These are phyloP conservation scores for Notoglanidium macrostoma DNA, from an alignment of 2,797 vertebrate genomes.

Conservation along the genomic window DNA sequence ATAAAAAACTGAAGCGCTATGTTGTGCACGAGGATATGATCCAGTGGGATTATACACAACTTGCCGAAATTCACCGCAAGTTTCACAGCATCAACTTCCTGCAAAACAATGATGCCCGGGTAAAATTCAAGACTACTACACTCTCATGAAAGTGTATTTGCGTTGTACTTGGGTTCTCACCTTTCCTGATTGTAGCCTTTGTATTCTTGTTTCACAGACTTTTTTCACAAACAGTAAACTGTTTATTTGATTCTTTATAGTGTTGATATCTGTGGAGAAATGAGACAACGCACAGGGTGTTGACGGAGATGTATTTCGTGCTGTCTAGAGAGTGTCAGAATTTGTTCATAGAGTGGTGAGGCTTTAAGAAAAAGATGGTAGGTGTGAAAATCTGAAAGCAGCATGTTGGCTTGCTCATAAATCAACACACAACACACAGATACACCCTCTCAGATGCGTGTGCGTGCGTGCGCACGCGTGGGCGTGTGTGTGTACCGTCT, in stretches of 20 bases:
- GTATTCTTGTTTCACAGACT: conserved; percentile 98
- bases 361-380: neutral
- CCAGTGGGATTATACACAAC: conserved; percentile 95
- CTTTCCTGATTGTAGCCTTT: conserved; percentile 97
- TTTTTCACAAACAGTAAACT: conserved; percentile 99
- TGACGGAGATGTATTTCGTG: neutral
- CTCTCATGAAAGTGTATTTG: neutral
- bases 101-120: conserved; percentile 20
- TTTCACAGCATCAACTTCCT: conserved; percentile 98
- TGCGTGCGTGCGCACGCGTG: too few relatives aligned
- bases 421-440: neutral
- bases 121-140: neutral
- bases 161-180: conserved; percentile 73
- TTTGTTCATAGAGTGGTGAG: neutral
- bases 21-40: conserved; percentile 97
- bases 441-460: too few relatives aligned
- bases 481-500: conserved; percentile 79
- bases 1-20: conserved; percentile 99
- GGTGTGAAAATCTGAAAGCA: neutral
- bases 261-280: conserved; percentile 90
- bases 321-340: neutral
- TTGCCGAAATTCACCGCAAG: conserved; percentile 96
- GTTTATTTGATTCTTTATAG: conserved; percentile 99
- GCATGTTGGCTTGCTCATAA: neutral
- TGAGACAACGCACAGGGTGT: conserved; percentile 47